phyloP scores from a whole-genome alignment of 2,888 invertebrate genomes.

The Noctuana brunneofusca region DNA sequence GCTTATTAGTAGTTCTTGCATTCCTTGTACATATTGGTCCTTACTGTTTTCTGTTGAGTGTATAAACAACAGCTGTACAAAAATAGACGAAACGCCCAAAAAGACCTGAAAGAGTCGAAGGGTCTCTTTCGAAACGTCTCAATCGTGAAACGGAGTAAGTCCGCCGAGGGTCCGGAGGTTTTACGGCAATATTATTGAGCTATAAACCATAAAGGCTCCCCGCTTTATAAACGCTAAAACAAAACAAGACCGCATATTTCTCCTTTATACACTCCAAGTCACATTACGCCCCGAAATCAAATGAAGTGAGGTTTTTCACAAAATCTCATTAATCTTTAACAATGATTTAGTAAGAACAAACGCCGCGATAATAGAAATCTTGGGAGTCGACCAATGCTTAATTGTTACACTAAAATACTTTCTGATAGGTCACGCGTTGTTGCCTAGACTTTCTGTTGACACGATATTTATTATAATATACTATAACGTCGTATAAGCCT shows the following conservation, averaged over 20 bases:
- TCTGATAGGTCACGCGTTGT: too few species aligned
- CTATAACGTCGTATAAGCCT: too few species aligned
- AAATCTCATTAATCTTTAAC: constrained; percentile 53
- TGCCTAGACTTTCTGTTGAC: too few species aligned
- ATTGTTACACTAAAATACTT: not conserved
- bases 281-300: constrained; percentile 59
- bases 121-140: constrained; percentile 61
- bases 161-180: constrained; percentile 61
- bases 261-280: constrained; percentile 63
- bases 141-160: constrained; percentile 64
- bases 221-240: constrained; percentile 71
- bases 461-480: too few species aligned
- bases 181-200: constrained; percentile 75
- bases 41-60: too few species aligned
- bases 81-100: constrained; percentile 46
- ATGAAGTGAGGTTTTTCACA: constrained; percentile 55
- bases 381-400: constrained; percentile 5
- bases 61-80: not conserved
- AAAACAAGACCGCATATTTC: constrained; percentile 71
- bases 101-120: constrained; percentile 56
- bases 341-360: constrained; percentile 43
- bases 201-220: constrained; percentile 73
- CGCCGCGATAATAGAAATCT: constrained; percentile 34
- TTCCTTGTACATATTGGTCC: too few species aligned
- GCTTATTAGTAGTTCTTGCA: too few species aligned